Percentiles rank a stretch among this genome's conserved stretches.
Conservation (phyloP, 2,888 invertebrate species). For the Athalia rosae region DNA sequence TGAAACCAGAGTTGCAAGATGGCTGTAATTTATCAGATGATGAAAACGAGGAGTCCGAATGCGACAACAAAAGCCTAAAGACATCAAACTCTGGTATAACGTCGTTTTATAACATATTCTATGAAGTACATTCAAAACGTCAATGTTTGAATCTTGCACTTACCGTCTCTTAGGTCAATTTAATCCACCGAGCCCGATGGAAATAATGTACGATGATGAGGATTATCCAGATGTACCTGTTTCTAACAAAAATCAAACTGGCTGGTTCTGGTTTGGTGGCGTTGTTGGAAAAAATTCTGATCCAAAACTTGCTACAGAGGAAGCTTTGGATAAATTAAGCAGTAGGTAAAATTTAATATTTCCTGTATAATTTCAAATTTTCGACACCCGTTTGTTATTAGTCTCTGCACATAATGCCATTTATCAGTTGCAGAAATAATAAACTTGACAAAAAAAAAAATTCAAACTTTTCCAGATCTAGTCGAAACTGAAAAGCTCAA, state of each 20-base stretch:
- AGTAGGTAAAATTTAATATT: conserved; percentile 79
- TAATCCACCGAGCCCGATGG: conserved; percentile 73
- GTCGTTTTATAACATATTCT: neutral
- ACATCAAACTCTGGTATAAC: conserved; percentile 66
- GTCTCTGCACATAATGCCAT: neutral
- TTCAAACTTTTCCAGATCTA: conserved; percentile 61
- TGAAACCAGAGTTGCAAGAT: conserved; percentile 70
- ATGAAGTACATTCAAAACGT: neutral
- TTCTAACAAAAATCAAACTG: conserved; percentile 81
- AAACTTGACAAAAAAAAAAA: neutral
- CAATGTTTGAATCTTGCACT: neutral
- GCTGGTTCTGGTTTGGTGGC: conserved; percentile 91
- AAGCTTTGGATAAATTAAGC: conserved; percentile 86
- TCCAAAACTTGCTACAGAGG: conserved; percentile 80
- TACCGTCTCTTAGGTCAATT: conserved; percentile 69
- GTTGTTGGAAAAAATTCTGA: conserved; percentile 83
- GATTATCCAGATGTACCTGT: conserved; percentile 79
- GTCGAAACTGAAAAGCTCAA: conserved; percentile 67
- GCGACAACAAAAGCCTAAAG: conserved; percentile 65
- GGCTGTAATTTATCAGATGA: conserved; percentile 71
- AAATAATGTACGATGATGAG: conserved; percentile 77
- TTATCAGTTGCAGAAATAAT: neutral
- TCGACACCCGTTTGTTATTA: neutral
- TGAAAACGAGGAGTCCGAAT: conserved; percentile 66
- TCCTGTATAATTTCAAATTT: conserved; percentile 11